These are phyloP conservation scores for Sula dactylatra DNA, from an alignment of 2,113 vertebrate genomes.

Conservation along the genomic window DNA sequence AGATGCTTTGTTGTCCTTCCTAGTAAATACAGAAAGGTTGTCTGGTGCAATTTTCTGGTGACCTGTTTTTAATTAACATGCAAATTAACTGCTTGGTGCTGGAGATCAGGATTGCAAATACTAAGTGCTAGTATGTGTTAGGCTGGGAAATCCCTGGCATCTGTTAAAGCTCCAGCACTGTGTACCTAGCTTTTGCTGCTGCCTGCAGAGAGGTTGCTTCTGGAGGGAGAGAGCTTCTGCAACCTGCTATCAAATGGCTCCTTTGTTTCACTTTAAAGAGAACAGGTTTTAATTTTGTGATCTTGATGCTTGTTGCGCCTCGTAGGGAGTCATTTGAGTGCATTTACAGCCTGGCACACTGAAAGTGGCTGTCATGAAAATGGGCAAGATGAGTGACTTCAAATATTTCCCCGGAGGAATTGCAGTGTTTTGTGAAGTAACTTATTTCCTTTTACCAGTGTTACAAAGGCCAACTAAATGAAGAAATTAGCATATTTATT, in stretches of 20 bases:
- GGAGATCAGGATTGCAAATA: neutral
- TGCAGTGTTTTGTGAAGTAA: neutral
- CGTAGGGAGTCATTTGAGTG: accelerated
- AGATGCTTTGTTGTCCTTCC: neutral
- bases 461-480: neutral
- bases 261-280: neutral
- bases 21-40: neutral
- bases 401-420: neutral
- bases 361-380: neutral
- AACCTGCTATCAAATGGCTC: neutral
- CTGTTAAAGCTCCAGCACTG: neutral
- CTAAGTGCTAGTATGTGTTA: neutral
- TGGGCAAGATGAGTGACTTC: neutral
- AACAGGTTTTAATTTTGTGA: neutral
- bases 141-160: neutral
- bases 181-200: neutral
- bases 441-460: neutral
- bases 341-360: neutral
- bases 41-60: conserved; percentile 18
- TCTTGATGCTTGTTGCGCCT: neutral
- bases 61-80: conserved; percentile 47
- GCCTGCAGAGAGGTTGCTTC: neutral
- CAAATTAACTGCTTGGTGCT: conserved; percentile 27
- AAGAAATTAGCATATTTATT: conserved; percentile 14
- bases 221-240: neutral